Evolutionary conservation across 2,888 invertebrate genomes (phyloP).

Genomic region (Heliconius sara): DNA sequence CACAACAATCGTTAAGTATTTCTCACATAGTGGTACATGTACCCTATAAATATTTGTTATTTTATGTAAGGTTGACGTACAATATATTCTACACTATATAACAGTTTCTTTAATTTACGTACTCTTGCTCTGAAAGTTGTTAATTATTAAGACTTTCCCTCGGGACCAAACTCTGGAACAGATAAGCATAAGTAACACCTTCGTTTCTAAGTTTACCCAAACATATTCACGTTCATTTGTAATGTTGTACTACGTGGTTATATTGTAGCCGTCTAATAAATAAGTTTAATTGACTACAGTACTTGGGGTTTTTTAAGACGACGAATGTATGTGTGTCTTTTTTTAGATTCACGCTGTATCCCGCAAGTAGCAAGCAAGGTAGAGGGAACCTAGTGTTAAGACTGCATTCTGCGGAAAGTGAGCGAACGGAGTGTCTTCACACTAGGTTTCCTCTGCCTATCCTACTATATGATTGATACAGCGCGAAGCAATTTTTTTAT

Average conservation of each 20-base stretch:
- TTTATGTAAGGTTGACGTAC: not conserved
- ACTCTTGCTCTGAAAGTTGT: not conserved
- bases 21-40: not conserved
- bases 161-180: constrained; percentile 15
- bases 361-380: not conserved
- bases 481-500: too few species aligned
- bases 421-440: too few species aligned
- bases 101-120: not conserved
- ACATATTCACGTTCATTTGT: constrained; percentile 27
- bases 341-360: not conserved
- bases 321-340: too few species aligned
- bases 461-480: too few species aligned
- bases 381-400: too few species aligned
- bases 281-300: not conserved
- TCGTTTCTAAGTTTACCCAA: constrained; percentile 9
- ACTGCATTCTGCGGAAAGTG: too few species aligned
- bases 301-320: too few species aligned
- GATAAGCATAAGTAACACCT: constrained; percentile 21
- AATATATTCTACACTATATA: not conserved
- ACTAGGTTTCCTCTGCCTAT: too few species aligned
- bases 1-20: not conserved
- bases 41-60: not conserved
- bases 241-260: constrained; percentile 18
- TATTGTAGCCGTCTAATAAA: constrained; percentile 12
- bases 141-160: constrained; percentile 13